Evolutionary conservation across 2,888 invertebrate species (phyloP), one percentile per base, ranked within the genome.

Genomic region (Hedya salicella): DNA sequence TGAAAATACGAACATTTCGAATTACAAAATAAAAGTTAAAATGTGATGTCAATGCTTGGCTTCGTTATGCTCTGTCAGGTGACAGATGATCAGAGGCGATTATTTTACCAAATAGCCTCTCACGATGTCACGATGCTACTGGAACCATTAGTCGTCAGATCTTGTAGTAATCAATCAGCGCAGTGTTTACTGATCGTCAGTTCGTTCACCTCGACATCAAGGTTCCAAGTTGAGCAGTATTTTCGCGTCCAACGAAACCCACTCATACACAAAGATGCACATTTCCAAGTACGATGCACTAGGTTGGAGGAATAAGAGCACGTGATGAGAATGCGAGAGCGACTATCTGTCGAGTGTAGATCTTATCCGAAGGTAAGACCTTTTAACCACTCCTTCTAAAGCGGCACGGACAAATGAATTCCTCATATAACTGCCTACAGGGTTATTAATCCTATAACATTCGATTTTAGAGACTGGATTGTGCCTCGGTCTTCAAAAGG

Each of bases 211-310:
- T 81, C 81, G 70, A 74, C 81, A 78, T 83, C 88, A 89, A 90
- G 89, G 90, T 82, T 85, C 71, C 74, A 73, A 75, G 79, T 74
- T 67, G 62, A 71, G 81, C 79, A 85, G 84, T 86, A 86, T 83
- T 83, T 86, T 83, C 77, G 85, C 83, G 81, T 85, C 68, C 78
- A 75, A 78, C 76, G 76, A 82, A 78, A 82, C 79, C 83, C 82
- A 83, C 88, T 83, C 86, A 82, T 78, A 83, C 85, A 80, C 78
- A 82, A 78, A 77, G 79, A 82, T 85, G 86, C 87, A 87, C 86
- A 88, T 83, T 83, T 82, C 85, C 85, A 86, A 86, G 88, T 83
- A 83, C 86, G 82, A 85, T 89, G 89, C 89, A 86, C 89, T 88
- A 87, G 84, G 79, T 85, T 82, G 86, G 79, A 81, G 85, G 87